Conservation (phyloP, 2,888 invertebrate genomes). For the Dascillus cervinus region DNA sequence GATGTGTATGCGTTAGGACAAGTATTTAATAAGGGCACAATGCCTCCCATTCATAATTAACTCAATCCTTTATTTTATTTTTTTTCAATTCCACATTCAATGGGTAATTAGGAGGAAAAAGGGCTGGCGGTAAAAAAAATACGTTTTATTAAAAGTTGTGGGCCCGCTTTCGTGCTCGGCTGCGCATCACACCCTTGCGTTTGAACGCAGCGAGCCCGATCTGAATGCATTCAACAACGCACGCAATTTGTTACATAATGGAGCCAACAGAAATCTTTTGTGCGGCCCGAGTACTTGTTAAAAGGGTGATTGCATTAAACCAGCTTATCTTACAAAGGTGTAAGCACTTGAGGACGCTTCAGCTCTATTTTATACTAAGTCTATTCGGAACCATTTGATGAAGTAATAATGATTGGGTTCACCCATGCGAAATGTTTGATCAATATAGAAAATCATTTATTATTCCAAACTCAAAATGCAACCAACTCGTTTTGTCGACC, state of each 20-base stretch:
- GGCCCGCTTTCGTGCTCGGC: slow-evolving; percentile 30
- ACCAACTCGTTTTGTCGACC: too few relatives aligned
- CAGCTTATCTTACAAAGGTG: slow-evolving; percentile 34
- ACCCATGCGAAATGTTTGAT: slow-evolving; percentile 22
- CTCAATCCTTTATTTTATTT: too few relatives aligned
- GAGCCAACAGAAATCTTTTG: slow-evolving; percentile 36
- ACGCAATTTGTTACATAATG: slow-evolving; percentile 40
- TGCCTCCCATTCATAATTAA: too few relatives aligned
- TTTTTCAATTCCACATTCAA: too few relatives aligned
- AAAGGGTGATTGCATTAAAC: slow-evolving; percentile 39
- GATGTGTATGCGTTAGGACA: too few relatives aligned
- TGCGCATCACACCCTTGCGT: slow-evolving; percentile 26
- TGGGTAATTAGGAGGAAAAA: too few relatives aligned
- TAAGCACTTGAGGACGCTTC: slow-evolving; percentile 32
- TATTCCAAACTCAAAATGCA: too few relatives aligned
- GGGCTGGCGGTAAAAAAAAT: too few relatives aligned
- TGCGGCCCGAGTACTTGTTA: slow-evolving; percentile 23
- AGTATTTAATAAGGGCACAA: too few relatives aligned
- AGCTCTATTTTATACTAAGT: slow-evolving; percentile 23
- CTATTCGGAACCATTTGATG: slow-evolving; percentile 22
- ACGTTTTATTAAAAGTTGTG: too few relatives aligned
- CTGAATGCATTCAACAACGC: slow-evolving; percentile 34
- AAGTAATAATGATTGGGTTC: slow-evolving; percentile 26
- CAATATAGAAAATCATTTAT: too few relatives aligned
- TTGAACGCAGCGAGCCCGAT: slow-evolving; percentile 19